Evolutionary conservation across 2,797 vertebrate genomes (phyloP).

Genomic region (Acanthiza pusilla): DNA sequence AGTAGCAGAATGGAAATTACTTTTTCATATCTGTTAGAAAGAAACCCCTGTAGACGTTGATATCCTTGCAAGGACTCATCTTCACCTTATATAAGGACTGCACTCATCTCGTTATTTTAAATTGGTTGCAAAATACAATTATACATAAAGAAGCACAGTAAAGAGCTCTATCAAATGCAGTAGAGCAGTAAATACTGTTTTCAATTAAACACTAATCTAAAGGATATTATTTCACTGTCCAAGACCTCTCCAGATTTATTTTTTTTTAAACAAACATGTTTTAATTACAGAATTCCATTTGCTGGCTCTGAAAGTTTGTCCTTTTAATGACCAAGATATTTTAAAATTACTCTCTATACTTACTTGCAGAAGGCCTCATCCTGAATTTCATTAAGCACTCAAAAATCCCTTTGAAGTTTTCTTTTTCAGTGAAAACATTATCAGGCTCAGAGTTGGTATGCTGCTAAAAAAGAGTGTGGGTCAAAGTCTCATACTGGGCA

Average conservation of each 20-base stretch:
- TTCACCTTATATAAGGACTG: slow-evolving; percentile 47
- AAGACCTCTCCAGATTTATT: slow-evolving; percentile 29
- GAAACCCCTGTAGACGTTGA: slow-evolving; percentile 34
- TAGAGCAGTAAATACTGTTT: slow-evolving; percentile 62
- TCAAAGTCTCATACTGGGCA: neutral
- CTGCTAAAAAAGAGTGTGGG: neutral
- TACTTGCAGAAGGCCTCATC: slow-evolving; percentile 22
- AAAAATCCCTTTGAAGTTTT: slow-evolving; percentile 11
- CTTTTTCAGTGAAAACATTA: neutral
- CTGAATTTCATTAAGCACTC: slow-evolving; percentile 37
- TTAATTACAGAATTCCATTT: slow-evolving; percentile 47
- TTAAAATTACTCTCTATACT: slow-evolving; percentile 12
- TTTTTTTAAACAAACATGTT: slow-evolving; percentile 32
- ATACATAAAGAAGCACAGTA: slow-evolving; percentile 28
- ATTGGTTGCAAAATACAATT: slow-evolving; percentile 65
- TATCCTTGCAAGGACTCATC: slow-evolving; percentile 35
- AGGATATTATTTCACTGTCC: slow-evolving; percentile 52
- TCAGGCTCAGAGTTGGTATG: neutral
- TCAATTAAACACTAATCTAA: slow-evolving; percentile 61
- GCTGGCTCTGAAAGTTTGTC: slow-evolving; percentile 33
- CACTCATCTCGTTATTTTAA: slow-evolving; percentile 60
- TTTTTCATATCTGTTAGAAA: slow-evolving; percentile 55
- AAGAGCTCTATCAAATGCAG: slow-evolving; percentile 42
- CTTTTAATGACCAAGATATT: slow-evolving; percentile 51
- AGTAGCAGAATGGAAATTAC: slow-evolving; percentile 58